Evolutionary conservation across 2,797 vertebrate species (phyloP), one percentile per base, ranked within the genome.

Genomic region (Bufotes viridis): DNA sequence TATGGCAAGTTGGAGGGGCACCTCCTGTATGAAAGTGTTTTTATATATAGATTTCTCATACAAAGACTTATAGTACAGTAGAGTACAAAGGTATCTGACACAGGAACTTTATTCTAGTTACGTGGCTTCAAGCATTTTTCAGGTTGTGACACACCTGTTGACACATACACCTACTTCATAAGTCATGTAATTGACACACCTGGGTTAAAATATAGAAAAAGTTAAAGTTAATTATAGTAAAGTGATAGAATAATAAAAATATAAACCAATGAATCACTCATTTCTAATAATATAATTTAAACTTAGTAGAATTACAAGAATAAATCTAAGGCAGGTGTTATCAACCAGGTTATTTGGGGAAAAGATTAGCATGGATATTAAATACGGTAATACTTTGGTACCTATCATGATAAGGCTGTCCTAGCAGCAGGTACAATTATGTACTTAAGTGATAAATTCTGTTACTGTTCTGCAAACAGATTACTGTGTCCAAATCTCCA

Each of bases 61-160:
- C 69, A 72, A 72, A 72, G 15, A 72, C 17, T 42, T 72, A 7
- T 1, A 8, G 42, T 34, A 34, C 7, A 76, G 20, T 34, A 34
- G 15, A 22, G 8, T 74, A 3, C 70, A 74, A 74, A 22, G 49
- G 14, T 75, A 75, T 75, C 42, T 75, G 72, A n/a, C 9, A 42
- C 42, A 51, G 53, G 42, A 49, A 75, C 72, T 51, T 75, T 75
- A 51, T 75, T n/a, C 72, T n/a, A 12, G 4, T 75, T 75, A 75
- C 11, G 20, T 53, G 18, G 20, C 42, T 75, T 34, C 72, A 51
- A 75, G 22, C 72, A 75, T n/a, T 74, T 42, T 74, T 74, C 70
- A 20, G 34, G 34, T 22, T 20, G 53, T 78, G 24, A 78, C 76
- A 78, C 76, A 78, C 51, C 76, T 78, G 53, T 58, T 60, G 55